Evolutionary conservation across 2,888 invertebrate species (phyloP).

Genomic region (Hedychridium roseum): DNA sequence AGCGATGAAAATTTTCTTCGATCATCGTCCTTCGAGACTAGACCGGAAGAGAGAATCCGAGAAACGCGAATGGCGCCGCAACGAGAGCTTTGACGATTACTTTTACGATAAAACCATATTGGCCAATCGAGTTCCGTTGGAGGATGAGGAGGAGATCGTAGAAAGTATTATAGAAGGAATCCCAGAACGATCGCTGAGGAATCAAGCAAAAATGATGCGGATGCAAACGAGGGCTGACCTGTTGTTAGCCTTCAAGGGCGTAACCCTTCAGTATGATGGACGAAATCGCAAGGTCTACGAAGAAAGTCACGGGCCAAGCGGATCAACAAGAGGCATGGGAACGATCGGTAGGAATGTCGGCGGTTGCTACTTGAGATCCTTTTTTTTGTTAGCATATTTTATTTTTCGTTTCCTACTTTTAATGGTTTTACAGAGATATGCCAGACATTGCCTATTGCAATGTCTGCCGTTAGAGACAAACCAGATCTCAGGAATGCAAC

Average conservation of each 20-base stretch:
- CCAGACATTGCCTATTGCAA: too few species aligned
- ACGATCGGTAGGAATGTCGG: not conserved
- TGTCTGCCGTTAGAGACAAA: too few species aligned
- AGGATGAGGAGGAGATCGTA: slow-evolving; percentile 15
- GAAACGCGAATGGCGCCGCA: slow-evolving; percentile 6
- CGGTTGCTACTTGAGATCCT: too few species aligned
- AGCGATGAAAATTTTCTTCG: too few species aligned
- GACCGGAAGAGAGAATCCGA: slow-evolving; percentile 8
- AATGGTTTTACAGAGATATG: too few species aligned
- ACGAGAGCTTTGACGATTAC: slow-evolving; percentile 12
- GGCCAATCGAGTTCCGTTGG: slow-evolving; percentile 4
- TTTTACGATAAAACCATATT: slow-evolving; percentile 13
- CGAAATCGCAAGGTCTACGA: not conserved
- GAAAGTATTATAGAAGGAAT: too few species aligned
- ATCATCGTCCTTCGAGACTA: too few species aligned
- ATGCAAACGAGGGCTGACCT: not conserved
- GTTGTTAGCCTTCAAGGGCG: not conserved
- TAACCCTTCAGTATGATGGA: not conserved
- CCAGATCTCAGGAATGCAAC: too few species aligned
- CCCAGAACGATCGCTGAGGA: too few species aligned
- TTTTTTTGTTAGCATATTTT: too few species aligned
- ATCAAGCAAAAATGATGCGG: slow-evolving; percentile 10
- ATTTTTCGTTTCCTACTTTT: too few species aligned
- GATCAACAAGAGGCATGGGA: not conserved
- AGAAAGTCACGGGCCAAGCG: not conserved